Base-by-base conservation (phyloP, 1,140 invertebrate species). In the Neodiprion lecontei region DNA sequence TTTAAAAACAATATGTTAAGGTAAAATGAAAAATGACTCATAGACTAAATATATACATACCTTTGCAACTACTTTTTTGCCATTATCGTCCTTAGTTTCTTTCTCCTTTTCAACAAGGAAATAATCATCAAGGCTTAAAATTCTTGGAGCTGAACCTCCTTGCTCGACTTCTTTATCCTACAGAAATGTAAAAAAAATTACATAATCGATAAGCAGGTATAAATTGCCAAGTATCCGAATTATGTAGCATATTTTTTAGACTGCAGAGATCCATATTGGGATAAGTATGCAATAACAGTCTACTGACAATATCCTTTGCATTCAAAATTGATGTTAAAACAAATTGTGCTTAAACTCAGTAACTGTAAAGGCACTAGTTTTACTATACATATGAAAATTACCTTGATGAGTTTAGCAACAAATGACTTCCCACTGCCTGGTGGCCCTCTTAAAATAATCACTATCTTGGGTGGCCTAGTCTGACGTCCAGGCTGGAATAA, bases 111-210 rank as follows among this genome's bases (percentile, higher is more conserved):
- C 97, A 67, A 95, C 93, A 88, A 98, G 94, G 81, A 98, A 99
- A 87, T 99, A 99, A 89, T 99, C 97, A 88, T 99, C 97, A 66
- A 99, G 91, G 77, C 95, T 97, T 72, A 99, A 91, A 81, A 99
- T 97, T 77, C 97, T 90, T 3, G 95, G 94, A 66, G 94, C 95
- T 75, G 93, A 92, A 3, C 94, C 94, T 68, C 94, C 94, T 86
- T 93, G 91, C 77, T 93, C 91, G 11, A 94, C 88, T 85, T 95
- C 94, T 82, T 93, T 93, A 76, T 95, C 94, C 93, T 95, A 80
- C 74, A 82, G 81, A 75, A 74, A 67, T 70, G 1, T 5, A 40
- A 40, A 40, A 76, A 61, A 65, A 70, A 69, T 75, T 14, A 3
- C 61, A 61, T 72, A 28, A 21, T 71, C 53, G 3, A 40, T 40